Conservation (phyloP, 2,113 vertebrate genomes). For the Azemiops feae region DNA sequence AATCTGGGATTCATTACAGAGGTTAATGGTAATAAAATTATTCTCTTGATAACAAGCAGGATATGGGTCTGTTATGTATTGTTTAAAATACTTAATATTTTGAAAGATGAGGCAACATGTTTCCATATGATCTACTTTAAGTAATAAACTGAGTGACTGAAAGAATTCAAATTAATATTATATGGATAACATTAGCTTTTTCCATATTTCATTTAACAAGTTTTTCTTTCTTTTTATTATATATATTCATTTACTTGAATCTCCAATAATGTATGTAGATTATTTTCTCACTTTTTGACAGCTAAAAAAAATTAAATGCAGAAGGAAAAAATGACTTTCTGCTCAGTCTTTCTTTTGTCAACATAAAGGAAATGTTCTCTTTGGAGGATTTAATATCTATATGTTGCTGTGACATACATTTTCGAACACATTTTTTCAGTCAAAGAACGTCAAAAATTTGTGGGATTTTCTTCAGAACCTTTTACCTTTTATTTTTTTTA, state of each 20-base stretch:
- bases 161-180: background rate
- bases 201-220: background rate
- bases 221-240: background rate
- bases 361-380: background rate
- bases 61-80: background rate
- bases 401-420: background rate
- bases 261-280: background rate
- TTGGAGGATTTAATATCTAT: no score
- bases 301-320: background rate
- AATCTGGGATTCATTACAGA: no score
- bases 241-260: background rate
- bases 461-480: background rate
- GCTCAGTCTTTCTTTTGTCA: background rate
- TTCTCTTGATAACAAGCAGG: background rate
- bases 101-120: background rate
- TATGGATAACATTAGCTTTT: background rate
- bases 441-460: background rate
- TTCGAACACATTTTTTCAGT: background rate
- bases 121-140: background rate
- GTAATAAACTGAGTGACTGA: background rate
- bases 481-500: background rate
- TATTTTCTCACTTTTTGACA: background rate
- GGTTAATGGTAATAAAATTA: no score
- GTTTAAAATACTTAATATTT: background rate
- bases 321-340: background rate